Evolutionary conservation across 1,140 invertebrate species (phyloP).

Genomic region (Oryctes rhinoceros): DNA sequence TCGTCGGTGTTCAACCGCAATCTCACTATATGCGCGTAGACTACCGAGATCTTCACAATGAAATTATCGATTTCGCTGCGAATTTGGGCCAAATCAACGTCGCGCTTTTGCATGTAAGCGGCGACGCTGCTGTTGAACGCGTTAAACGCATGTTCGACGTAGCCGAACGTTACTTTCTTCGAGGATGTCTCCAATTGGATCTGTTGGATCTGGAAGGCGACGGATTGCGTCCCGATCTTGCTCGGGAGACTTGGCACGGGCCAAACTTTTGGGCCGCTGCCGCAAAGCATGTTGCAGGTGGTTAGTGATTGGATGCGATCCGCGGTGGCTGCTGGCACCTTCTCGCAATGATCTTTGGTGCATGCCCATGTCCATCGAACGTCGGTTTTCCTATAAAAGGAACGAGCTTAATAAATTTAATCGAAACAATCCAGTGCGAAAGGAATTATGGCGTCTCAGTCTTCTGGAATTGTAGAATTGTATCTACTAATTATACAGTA

Average conservation of each 20-base stretch:
- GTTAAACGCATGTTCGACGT: background rate
- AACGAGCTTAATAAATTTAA: no score
- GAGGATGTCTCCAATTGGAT: conserved; percentile 61
- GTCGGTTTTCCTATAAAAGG: conserved; percentile 48
- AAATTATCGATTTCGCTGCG: conserved; percentile 60
- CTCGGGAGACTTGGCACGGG: conserved; percentile 59
- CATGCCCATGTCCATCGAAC: conserved; percentile 67
- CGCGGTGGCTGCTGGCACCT: conserved; percentile 52
- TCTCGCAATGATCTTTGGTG: conserved; percentile 56
- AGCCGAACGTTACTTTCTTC: conserved; percentile 44
- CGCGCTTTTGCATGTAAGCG: conserved; percentile 55
- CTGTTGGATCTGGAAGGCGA: conserved; percentile 58
- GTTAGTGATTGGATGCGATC: conserved; percentile 58
- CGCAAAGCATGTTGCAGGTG: conserved; percentile 65
- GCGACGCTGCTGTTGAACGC: conserved; percentile 62
- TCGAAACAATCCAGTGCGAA: no score
- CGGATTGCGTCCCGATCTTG: background rate
- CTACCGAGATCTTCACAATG: conserved; percentile 63
- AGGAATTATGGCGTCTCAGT: no score
- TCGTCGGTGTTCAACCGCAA: conserved; percentile 77
- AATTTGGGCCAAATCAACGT: background rate
- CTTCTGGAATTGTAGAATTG: no score
- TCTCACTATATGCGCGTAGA: conserved; percentile 63
- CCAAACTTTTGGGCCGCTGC: conserved; percentile 64
- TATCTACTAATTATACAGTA: no score